Conservation (phyloP, 2,113 vertebrate genomes). For the Mormyrus lacerda region DNA sequence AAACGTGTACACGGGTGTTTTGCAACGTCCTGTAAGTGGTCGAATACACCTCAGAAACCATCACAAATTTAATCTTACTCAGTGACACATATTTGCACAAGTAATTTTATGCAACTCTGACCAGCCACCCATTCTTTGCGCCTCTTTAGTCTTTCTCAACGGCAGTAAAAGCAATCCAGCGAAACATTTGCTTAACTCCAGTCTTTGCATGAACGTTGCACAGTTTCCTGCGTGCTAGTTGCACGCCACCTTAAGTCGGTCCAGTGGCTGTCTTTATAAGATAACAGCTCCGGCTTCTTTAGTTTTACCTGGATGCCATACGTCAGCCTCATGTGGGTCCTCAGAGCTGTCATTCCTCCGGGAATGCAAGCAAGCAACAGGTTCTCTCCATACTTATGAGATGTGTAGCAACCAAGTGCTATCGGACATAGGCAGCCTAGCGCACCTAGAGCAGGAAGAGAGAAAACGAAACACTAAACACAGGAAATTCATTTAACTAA, state of each 20-base stretch:
- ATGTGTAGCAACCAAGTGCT: conserved; percentile 59
- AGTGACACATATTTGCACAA: not conserved
- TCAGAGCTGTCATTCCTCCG: conserved; percentile 61
- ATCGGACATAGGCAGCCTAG: conserved; percentile 55
- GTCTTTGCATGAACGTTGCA: not conserved
- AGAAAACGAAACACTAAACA: not conserved
- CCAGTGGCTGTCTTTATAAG: not conserved
- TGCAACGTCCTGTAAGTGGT: not conserved
- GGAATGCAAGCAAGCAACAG: conserved; percentile 57
- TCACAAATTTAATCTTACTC: not conserved
- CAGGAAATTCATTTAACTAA: not conserved
- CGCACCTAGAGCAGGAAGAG: conserved; percentile 42
- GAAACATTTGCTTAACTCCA: not conserved
- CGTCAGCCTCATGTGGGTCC: conserved; percentile 72
- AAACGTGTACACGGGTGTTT: not conserved
- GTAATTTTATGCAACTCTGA: not conserved
- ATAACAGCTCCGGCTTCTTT: not conserved
- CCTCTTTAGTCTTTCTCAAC: not conserved
- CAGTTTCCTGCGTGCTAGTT: not conserved
- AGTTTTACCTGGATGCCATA: conserved; percentile 69
- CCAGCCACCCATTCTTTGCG: not conserved
- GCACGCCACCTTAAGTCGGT: not conserved
- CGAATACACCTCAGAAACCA: not conserved
- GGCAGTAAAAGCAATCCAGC: not conserved
- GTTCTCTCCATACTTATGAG: conserved; percentile 63